A percentile compares a stretch with the other conserved stretches of the same genome.
Conservation (phyloP, 2,888 invertebrate species). For the Heliconius ethilla region DNA sequence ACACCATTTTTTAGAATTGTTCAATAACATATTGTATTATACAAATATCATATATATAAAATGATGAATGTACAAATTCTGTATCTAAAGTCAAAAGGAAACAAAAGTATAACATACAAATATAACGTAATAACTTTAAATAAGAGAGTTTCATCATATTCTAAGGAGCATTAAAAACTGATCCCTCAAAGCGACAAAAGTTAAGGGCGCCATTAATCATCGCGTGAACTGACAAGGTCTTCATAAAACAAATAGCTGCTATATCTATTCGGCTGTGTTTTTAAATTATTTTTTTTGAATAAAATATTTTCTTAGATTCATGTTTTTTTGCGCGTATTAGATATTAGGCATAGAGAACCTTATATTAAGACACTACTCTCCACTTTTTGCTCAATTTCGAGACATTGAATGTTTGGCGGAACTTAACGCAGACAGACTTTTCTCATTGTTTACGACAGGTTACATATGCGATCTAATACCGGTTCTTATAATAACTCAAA, state of each 20-base stretch:
- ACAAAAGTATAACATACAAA: slow-evolving; percentile 30
- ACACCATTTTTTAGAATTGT: not conserved
- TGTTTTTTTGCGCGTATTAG: not conserved
- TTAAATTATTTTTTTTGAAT: not conserved
- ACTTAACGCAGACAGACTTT: not conserved
- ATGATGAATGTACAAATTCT: not conserved
- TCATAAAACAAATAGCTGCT: slow-evolving; percentile 47
- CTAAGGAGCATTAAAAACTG: slow-evolving; percentile 48
- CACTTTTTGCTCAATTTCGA: not conserved
- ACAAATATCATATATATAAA: not conserved
- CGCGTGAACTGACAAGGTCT: slow-evolving; percentile 43
- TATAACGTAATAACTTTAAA: slow-evolving; percentile 39
- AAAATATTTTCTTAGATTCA: not conserved
- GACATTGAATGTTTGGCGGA: not conserved
- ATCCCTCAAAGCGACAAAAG: slow-evolving; percentile 45
- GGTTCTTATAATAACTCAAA: no score
- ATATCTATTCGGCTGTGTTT: slow-evolving; percentile 35
- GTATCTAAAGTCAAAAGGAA: slow-evolving; percentile 12
- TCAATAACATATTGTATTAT: not conserved
- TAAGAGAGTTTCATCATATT: slow-evolving; percentile 44
- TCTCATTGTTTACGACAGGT: no score
- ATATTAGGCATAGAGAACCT: not conserved
- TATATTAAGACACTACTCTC: not conserved
- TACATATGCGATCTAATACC: no score
- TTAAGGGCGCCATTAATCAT: slow-evolving; percentile 47